Evolutionary conservation across 2,888 invertebrate genomes (phyloP), one percentile per base, ranked within the genome.

Genomic region (Thereva nobilitata): DNA sequence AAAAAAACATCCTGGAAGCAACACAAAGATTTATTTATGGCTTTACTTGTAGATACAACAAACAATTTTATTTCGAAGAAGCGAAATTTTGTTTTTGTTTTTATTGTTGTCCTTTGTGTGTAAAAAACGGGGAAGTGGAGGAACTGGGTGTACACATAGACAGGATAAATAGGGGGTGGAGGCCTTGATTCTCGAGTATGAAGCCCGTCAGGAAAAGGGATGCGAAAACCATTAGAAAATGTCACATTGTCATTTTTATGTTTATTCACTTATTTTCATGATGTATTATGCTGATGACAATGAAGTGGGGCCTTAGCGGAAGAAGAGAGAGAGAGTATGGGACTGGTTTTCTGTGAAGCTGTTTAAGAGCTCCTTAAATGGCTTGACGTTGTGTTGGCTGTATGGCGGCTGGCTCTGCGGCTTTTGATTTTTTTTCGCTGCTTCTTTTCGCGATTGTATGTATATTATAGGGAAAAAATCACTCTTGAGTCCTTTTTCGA

Each of bases 181-280:
- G 50, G 5, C 23, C 23, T 7, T 9, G 23, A 35, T 34, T 50
- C 34, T 6, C 34, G 9, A 35, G 50, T 4, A 35, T 35, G 23
- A 35, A 35, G 23, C 34, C 7, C 50, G 50, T 41, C 40, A 61
- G 34, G 57, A 59, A 47, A 52, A 67, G 54, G 67, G 67, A 53
- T 63, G 45, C 47, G 54, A 67, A 67, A 67, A 55, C 67, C 67
- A 67, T 67, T 67, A 67, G 67, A 67, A 67, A 67, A 67, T 67
- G 67, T 67, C 67, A 67, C 67, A 67, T 67, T 67, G 67, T 67
- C 67, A 61, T 67, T 67, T 67, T 67, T 67, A 67, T 67, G 67
- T 67, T 67, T 61, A 67, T 67, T 67, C 67, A 67, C 67, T 67
- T 67, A 67, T 67, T 67, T 63, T 67, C 63, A 45, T 67, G 61